Percentiles rank a stretch among this genome's conserved stretches.
phyloP scores from a whole-genome alignment of 2,113 vertebrate species.

The Terrapene triunguis region DNA sequence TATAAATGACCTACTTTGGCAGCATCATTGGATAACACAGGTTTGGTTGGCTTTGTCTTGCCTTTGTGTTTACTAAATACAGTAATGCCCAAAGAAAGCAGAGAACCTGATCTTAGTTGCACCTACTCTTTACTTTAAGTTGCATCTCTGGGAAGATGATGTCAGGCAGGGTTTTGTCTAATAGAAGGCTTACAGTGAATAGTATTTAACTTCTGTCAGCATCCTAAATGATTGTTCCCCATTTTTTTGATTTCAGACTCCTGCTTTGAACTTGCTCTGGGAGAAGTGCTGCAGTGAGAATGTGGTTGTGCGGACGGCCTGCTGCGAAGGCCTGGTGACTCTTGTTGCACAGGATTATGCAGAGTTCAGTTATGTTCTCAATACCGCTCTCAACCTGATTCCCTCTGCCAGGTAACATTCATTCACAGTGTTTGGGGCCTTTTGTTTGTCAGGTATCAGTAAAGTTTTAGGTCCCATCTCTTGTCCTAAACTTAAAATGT shows the following conservation, averaged over 20 bases:
- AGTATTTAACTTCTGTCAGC: neutral
- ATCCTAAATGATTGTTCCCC: neutral
- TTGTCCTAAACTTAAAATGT: neutral
- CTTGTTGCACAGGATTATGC: slow-evolving; percentile 92
- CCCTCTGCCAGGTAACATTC: slow-evolving; percentile 90
- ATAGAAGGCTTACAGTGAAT: neutral
- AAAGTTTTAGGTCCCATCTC: neutral
- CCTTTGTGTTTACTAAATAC: neutral
- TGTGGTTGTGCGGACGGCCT: slow-evolving; percentile 85
- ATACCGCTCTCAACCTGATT: slow-evolving; percentile 90
- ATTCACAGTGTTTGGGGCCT: neutral
- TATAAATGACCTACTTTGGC: neutral
- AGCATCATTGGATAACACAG: neutral
- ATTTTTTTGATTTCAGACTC: slow-evolving; percentile 82
- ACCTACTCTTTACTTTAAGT: neutral
- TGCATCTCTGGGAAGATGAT: neutral
- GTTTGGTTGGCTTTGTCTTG: neutral
- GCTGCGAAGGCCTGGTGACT: slow-evolving; percentile 90
- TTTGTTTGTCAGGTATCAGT: neutral
- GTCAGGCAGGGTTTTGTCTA: neutral
- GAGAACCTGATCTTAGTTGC: neutral
- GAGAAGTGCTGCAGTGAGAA: slow-evolving; percentile 90
- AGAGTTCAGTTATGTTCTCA: slow-evolving; percentile 87
- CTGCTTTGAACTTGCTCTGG: slow-evolving; percentile 91
- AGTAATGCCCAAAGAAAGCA: neutral